phyloP scores from a whole-genome alignment of 2,888 invertebrate species.

The Sericinus montela region DNA sequence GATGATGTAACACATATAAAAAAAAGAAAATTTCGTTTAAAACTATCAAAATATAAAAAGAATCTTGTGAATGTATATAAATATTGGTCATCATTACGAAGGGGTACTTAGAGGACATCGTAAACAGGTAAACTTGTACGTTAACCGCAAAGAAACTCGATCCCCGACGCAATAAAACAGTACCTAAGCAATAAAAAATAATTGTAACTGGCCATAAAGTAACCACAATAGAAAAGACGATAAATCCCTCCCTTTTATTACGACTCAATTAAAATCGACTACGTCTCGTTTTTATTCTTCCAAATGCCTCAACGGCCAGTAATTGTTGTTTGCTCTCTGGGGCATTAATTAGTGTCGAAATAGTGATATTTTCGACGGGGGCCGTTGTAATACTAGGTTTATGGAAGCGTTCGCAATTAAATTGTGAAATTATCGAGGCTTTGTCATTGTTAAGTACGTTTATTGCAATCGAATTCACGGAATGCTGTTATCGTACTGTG shows the following conservation, averaged over 20 bases:
- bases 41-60: too few species aligned
- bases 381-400: slow-evolving; percentile 20
- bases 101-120: too few species aligned
- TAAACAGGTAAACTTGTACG: too few species aligned
- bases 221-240: slow-evolving; percentile 36
- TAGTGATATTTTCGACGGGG: slow-evolving; percentile 57
- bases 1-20: too few species aligned
- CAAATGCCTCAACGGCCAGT: slow-evolving; percentile 42
- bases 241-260: slow-evolving; percentile 48
- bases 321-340: slow-evolving; percentile 63
- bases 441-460: slow-evolving; percentile 25
- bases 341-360: slow-evolving; percentile 68
- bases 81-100: too few species aligned
- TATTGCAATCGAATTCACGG: slow-evolving; percentile 28
- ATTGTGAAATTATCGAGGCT: slow-evolving; percentile 39
- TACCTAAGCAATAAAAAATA: slow-evolving; percentile 55
- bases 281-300: slow-evolving; percentile 41
- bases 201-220: slow-evolving; percentile 59
- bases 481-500: slow-evolving; percentile 20
- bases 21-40: too few species aligned
- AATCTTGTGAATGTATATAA: too few species aligned
- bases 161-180: slow-evolving; percentile 23
- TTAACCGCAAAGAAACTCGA: too few species aligned
- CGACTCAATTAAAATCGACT: slow-evolving; percentile 44
- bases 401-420: slow-evolving; percentile 30